phyloP scores from a whole-genome alignment of 2,888 invertebrate species.

The Portevinia maculata region DNA sequence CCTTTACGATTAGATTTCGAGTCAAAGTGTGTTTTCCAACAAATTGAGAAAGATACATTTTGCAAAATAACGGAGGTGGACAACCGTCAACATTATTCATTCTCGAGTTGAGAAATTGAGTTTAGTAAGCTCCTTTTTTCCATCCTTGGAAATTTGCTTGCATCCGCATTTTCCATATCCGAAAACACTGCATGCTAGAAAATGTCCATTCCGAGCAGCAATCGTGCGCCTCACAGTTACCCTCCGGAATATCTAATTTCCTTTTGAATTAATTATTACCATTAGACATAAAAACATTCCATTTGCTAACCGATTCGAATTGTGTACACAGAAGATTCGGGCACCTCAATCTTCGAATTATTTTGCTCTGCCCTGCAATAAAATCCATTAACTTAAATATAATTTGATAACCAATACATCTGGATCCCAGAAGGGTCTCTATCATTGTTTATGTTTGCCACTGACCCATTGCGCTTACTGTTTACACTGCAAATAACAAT shows the following conservation, averaged over 20 bases:
- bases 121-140: too few species aligned
- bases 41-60: too few species aligned
- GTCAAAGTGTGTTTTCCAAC: not conserved
- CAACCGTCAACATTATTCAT: too few species aligned
- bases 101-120: too few species aligned
- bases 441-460: conserved; percentile 40
- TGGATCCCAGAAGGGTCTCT: conserved; percentile 8
- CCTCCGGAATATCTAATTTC: too few species aligned
- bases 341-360: not conserved
- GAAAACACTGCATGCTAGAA: too few species aligned
- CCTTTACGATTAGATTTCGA: conserved; percentile 4
- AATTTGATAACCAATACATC: conserved; percentile 37
- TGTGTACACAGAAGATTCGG: not conserved
- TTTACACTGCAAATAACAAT: conserved; percentile 58
- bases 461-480: conserved; percentile 36
- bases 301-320: not conserved
- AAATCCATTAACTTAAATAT: conserved; percentile 42
- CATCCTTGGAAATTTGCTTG: too few species aligned
- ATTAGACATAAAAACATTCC: not conserved
- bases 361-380: not conserved
- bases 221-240: too few species aligned
- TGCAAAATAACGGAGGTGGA: too few species aligned
- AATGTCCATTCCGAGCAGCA: too few species aligned
- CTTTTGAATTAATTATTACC: not conserved
- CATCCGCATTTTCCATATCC: too few species aligned